Base-by-base conservation (phyloP, 2,888 invertebrate species). In the Globia sparganii region DNA sequence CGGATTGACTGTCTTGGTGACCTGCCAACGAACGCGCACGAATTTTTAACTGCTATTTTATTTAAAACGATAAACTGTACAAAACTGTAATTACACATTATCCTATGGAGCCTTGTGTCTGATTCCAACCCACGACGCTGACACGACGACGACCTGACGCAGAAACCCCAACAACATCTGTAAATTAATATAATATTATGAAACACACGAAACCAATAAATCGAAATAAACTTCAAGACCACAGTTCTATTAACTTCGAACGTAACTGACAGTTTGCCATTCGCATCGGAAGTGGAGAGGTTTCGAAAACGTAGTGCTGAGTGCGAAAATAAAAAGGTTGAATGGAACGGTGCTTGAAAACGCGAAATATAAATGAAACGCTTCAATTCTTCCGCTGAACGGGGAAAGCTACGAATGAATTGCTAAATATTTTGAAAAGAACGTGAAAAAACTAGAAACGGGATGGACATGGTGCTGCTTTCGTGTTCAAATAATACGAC, bases 251-350 rank as follows among this genome's bases (percentile, higher is more conserved):
- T 75, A 76, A 76, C 37, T 62, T 64, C 15, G 2, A 64, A 68
- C 13, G 40, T 49, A 81, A 68, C 72, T 77, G 78, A 56, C 83
- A 83, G 34, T 34, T 40, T 65, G 72, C 49, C 71, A 77, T 77
- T 65, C 65, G 49, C 69, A 78, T 21, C n/a, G 40, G 34, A 58
- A 70, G 2, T 56, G 34, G 37, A 72, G 59, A 34, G 64, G 31
- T 40, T 61, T 66, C 37, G 6, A 37, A 72, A 82, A 68, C 67
- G 77, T 31, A 37, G 70, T 28, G 28, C 18, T 76, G 67, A 81
- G 43, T 77, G 73, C n/a, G 13, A 72, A 72, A 72, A 66, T 78
- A 21, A 66, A 72, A 68, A 56, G 25, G 46, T 56, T 78, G 65
- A 73, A 73, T 83, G 40, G 21, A n/a, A 65, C 18, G 46, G n/a